Conservation (phyloP, 2,113 vertebrate species). For the Dermatemys mawii region DNA sequence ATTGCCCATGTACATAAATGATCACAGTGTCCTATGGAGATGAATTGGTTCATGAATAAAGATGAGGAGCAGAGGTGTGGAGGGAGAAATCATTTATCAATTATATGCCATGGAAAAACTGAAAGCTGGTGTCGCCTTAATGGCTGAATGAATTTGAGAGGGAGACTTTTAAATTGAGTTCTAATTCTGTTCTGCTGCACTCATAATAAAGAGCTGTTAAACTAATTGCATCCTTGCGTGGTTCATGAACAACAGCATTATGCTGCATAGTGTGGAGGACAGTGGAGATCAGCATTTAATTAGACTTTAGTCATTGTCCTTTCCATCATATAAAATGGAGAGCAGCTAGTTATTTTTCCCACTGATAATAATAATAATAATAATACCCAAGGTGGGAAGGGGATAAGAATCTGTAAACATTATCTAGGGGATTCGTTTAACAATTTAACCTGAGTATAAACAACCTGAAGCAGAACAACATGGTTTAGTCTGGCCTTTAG, state of each 20-base stretch:
- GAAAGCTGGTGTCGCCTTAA: conserved; percentile 62
- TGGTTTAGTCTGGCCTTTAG: background rate
- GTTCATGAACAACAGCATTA: conserved; percentile 10
- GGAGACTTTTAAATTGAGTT: conserved; percentile 74
- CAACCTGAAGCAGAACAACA: background rate
- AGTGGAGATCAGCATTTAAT: background rate
- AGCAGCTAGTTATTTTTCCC: background rate
- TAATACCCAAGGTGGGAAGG: fast-evolving
- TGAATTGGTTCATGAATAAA: conserved; percentile 72
- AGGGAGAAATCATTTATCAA: conserved; percentile 69
- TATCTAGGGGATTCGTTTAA: conserved; percentile 17
- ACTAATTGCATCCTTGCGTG: conserved; percentile 58
- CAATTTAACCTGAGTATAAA: conserved; percentile 21
- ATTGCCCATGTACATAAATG: conserved; percentile 61
- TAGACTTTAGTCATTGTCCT: background rate
- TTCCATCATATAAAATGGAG: background rate
- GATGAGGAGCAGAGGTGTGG: conserved; percentile 66
- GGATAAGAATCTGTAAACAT: background rate
- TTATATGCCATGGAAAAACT: conserved; percentile 59
- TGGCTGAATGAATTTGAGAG: conserved; percentile 72
- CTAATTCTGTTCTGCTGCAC: conserved; percentile 63
- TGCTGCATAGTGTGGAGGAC: background rate
- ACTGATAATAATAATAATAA: fast-evolving
- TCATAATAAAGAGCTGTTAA: conserved; percentile 67
- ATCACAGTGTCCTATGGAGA: conserved; percentile 51